Evolutionary conservation across 2,113 vertebrate species (phyloP).

Genomic region (Prionailurus bengalensis): DNA sequence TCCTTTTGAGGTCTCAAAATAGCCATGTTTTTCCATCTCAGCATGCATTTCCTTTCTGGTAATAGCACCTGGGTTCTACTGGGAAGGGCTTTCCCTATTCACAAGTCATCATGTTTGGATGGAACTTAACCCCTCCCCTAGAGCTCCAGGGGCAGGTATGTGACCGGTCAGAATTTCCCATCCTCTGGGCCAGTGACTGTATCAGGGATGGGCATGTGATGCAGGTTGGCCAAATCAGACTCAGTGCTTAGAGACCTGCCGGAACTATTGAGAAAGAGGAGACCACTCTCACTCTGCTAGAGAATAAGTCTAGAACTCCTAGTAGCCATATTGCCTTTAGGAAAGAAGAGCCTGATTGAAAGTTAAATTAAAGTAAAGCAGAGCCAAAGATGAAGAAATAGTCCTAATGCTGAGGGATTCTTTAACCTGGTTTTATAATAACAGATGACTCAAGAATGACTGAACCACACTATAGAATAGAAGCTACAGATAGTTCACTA

Average conservation of each 20-base stretch:
- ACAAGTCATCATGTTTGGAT: not conserved
- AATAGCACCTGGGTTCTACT: not conserved
- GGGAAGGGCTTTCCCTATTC: not conserved
- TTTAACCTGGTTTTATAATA: not conserved
- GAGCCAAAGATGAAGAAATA: not conserved
- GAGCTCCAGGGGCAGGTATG: not conserved
- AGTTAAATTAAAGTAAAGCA: conserved; percentile 28
- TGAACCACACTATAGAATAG: not conserved
- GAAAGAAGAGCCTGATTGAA: not conserved
- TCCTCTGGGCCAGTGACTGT: not conserved
- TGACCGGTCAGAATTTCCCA: not conserved
- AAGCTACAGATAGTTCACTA: not conserved
- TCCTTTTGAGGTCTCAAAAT: not conserved
- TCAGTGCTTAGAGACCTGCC: not conserved
- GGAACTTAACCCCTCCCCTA: not conserved
- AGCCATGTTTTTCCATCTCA: not conserved
- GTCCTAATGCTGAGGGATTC: not conserved
- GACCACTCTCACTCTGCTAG: not conserved
- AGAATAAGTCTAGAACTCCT: not conserved
- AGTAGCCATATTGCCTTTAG: not conserved
- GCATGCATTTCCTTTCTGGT: not conserved
- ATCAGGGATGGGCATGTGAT: not conserved
- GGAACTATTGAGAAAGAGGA: conserved; percentile 27
- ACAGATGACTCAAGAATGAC: not conserved
- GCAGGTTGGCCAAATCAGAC: not conserved